Percentiles rank a stretch among this genome's conserved stretches.
Evolutionary conservation across 2,113 vertebrate genomes (phyloP).

Genomic region (Malurus cyaneus): DNA sequence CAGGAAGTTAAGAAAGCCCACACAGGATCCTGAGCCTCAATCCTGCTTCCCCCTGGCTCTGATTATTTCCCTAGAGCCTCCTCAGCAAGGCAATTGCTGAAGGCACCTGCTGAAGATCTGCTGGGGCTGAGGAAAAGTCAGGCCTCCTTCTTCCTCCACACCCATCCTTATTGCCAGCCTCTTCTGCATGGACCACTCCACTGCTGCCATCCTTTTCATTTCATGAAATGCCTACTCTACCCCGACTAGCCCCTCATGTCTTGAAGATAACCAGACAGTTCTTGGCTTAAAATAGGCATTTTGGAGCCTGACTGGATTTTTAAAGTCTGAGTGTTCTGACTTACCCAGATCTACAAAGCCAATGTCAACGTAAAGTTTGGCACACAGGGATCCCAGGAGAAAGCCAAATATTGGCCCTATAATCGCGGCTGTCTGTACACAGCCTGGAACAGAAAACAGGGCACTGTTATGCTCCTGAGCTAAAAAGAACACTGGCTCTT

Average conservation of each 20-base stretch:
- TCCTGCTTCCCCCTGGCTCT: background rate
- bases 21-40: background rate
- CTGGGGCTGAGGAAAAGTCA: background rate
- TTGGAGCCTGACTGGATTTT: background rate
- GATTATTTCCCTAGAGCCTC: background rate
- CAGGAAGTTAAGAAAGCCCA: background rate
- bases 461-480: background rate
- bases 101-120: background rate
- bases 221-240: background rate
- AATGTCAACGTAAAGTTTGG: constrained; percentile 91
- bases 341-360: constrained; percentile 91
- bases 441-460: constrained; percentile 74
- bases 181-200: background rate
- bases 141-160: background rate
- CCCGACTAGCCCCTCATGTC: background rate
- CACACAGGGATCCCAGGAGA: constrained; percentile 89
- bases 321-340: background rate
- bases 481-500: background rate
- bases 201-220: background rate
- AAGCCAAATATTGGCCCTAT: constrained; percentile 93
- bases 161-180: background rate
- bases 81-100: background rate
- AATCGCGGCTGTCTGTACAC: constrained; percentile 88
- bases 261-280: background rate
- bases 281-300: background rate